phyloP scores from a whole-genome alignment of 1,140 invertebrate genomes.

The Bombus terrestris region DNA sequence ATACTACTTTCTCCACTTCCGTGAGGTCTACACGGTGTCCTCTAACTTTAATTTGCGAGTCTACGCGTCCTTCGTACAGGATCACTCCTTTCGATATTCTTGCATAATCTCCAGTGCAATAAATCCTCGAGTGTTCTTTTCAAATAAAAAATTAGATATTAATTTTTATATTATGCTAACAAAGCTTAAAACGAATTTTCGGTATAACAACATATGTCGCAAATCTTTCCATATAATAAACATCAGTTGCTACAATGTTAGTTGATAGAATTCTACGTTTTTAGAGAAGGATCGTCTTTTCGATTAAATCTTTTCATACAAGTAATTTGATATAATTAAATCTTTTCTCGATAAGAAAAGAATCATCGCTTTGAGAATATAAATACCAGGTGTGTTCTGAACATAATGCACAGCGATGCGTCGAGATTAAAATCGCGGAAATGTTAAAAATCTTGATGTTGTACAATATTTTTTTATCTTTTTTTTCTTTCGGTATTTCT shows the following conservation, averaged over 20 bases:
- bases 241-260: too few species aligned
- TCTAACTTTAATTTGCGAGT: constrained; percentile 93
- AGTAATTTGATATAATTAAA: too few species aligned
- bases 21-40: constrained; percentile 93
- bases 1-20: constrained; percentile 90
- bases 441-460: background rate
- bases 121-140: constrained; percentile 86
- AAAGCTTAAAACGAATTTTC: background rate
- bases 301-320: background rate
- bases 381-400: too few species aligned
- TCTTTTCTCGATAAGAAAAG: background rate
- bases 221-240: background rate
- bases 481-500: background rate
- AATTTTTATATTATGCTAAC: background rate
- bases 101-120: constrained; percentile 93
- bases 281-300: too few species aligned
- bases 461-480: background rate
- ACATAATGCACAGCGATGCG: background rate
- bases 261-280: too few species aligned
- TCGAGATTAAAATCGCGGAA: background rate
- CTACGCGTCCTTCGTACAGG: constrained; percentile 91
- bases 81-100: constrained; percentile 87
- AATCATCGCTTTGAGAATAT: too few species aligned
- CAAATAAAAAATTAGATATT: background rate
- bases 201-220: too few species aligned